Evolutionary conservation across 2,113 vertebrate genomes (phyloP).

Genomic region (Nibea coibor): DNA sequence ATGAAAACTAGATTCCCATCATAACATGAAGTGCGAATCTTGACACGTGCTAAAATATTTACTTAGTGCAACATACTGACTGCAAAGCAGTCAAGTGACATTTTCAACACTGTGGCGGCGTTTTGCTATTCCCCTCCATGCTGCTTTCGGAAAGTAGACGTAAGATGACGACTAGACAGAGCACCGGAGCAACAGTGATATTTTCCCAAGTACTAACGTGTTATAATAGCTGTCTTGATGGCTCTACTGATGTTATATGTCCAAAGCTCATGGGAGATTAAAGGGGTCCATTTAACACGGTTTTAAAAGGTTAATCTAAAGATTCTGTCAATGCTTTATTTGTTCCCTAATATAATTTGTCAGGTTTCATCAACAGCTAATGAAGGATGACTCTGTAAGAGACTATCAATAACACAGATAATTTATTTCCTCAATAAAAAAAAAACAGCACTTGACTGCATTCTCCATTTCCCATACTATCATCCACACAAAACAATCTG

Average conservation of each 20-base stretch:
- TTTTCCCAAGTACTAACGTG: background rate
- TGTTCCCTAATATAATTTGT: constrained; percentile 22
- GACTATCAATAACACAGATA: constrained; percentile 18
- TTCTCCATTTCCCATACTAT: constrained; percentile 20
- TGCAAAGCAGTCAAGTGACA: constrained; percentile 33
- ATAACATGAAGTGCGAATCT: constrained; percentile 55
- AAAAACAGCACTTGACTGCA: background rate
- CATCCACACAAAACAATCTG: constrained; percentile 42
- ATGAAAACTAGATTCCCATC: constrained; percentile 56
- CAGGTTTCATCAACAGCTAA: constrained; percentile 25
- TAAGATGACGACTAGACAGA: background rate
- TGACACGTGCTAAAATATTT: constrained; percentile 71
- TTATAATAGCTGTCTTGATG: background rate
- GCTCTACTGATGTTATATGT: background rate
- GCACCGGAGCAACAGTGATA: background rate
- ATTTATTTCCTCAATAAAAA: constrained; percentile 11
- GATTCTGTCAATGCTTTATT: constrained; percentile 11
- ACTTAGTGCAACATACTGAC: constrained; percentile 30
- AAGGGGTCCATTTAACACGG: background rate
- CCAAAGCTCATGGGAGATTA: background rate
- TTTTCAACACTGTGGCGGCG: constrained; percentile 28
- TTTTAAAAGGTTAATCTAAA: constrained; percentile 9
- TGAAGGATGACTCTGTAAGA: constrained; percentile 14
- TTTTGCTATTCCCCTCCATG: constrained; percentile 13
- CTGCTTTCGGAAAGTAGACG: constrained; percentile 16